phyloP scores from a whole-genome alignment of 2,888 invertebrate genomes.

The Aplocera efformata region DNA sequence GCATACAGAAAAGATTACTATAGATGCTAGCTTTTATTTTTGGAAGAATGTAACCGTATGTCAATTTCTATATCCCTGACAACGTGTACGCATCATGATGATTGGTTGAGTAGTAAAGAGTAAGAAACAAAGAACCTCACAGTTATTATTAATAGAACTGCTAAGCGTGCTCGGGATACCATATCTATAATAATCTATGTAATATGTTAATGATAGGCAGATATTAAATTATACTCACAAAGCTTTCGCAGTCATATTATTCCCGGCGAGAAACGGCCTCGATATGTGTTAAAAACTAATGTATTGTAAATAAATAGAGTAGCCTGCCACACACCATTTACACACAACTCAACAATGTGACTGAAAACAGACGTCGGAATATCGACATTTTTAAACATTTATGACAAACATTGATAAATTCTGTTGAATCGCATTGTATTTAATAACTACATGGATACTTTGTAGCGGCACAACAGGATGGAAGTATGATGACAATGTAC shows the following conservation, averaged over 20 bases:
- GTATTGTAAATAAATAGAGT: conserved; percentile 37
- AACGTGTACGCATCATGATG: no score
- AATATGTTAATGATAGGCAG: no score
- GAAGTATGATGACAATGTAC: conserved; percentile 14
- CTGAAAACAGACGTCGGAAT: conserved; percentile 48
- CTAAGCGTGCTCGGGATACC: no score
- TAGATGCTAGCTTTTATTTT: no score
- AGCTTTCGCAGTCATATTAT: conserved; percentile 47
- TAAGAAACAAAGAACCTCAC: no score
- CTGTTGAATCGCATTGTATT: conserved; percentile 2
- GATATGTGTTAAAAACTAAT: conserved; percentile 35
- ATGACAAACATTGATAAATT: conserved; percentile 21
- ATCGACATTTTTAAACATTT: conserved; percentile 34
- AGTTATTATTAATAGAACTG: no score
- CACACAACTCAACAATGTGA: conserved; percentile 38
- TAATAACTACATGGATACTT: conserved; percentile 1
- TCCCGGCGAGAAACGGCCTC: conserved; percentile 26
- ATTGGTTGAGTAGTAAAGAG: no score
- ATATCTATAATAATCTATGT: no score
- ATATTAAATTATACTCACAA: conserved; percentile 40
- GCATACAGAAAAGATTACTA: no score
- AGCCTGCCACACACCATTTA: conserved; percentile 37
- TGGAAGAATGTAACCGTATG: no score
- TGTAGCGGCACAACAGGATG: conserved; percentile 1
- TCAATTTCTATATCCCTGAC: no score